Conservation (phyloP, 37 sponge, comb jelly and placozoan species). For the Halisarca cf. caerulea region DNA sequence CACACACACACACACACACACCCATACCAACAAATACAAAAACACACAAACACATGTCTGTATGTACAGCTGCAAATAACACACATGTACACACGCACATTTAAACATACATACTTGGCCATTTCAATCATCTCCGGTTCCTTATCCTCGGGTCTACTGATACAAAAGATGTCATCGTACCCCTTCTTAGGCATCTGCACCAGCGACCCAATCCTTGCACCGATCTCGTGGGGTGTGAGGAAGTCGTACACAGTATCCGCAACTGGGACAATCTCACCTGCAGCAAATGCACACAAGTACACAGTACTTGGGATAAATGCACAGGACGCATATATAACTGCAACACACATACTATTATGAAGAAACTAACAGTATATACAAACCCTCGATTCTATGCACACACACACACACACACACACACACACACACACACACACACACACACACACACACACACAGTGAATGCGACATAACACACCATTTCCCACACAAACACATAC, state of each 20-base stretch:
- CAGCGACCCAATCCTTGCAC: conserved; percentile 46
- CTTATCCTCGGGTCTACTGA: neutral
- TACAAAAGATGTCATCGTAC: conserved; percentile 80
- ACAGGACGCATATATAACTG: neutral
- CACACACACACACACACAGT: too few species aligned
- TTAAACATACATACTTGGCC: neutral
- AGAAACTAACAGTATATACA: neutral
- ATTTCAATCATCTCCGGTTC: neutral
- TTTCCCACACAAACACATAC: too few species aligned
- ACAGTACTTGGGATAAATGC: neutral
- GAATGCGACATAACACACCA: too few species aligned
- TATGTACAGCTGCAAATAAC: neutral
- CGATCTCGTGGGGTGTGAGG: conserved; percentile 59
- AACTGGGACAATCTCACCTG: conserved; percentile 70
- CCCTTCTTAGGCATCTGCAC: conserved; percentile 56
- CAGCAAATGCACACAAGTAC: neutral
- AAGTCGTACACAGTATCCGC: conserved; percentile 79
- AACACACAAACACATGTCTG: neutral
- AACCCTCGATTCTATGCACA: too few species aligned
- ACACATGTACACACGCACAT: conserved; percentile 17
- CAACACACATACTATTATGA: neutral
- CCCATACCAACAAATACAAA: too few species aligned
- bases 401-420: too few species aligned
- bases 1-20: too few species aligned
- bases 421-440: too few species aligned